These are phyloP conservation scores for Parnassius orleans DNA, from an alignment of 2,888 invertebrate genomes.

Conservation along the genomic window DNA sequence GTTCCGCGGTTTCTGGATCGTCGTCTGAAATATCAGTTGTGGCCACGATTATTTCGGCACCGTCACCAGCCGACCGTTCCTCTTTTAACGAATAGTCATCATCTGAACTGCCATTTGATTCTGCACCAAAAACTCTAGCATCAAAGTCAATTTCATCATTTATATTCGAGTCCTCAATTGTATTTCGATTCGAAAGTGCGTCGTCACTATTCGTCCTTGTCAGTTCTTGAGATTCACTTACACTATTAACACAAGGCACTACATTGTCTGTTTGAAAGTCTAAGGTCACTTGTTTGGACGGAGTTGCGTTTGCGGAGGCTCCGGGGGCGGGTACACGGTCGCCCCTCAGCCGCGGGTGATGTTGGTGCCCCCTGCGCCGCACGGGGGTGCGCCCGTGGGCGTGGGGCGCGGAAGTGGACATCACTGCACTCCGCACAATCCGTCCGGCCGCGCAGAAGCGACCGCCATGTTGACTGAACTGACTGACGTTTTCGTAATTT, in stretches of 20 bases:
- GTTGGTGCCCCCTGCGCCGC: constrained; percentile 87
- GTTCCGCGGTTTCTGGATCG: constrained; percentile 89
- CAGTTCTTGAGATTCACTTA: constrained; percentile 79
- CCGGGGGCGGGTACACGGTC: constrained; percentile 79
- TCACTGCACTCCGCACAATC: constrained; percentile 70
- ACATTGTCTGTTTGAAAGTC: constrained; percentile 68
- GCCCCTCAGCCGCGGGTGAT: constrained; percentile 86
- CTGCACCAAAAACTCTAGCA: constrained; percentile 53
- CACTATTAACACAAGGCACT: constrained; percentile 80
- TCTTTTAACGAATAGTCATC: constrained; percentile 71
- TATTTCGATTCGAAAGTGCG: constrained; percentile 77
- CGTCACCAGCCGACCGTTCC: constrained; percentile 70
- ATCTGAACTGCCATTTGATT: constrained; percentile 63
- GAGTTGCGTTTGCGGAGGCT: constrained; percentile 50
- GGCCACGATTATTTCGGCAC: constrained; percentile 62
- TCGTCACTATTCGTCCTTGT: constrained; percentile 80
- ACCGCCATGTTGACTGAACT: constrained; percentile 83
- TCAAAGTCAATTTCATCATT: constrained; percentile 67
- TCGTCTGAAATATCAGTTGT: constrained; percentile 78
- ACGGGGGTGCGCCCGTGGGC: constrained; percentile 81
- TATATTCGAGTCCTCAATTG: constrained; percentile 62
- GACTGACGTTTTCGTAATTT: constrained; percentile 45
- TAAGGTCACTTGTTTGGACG: constrained; percentile 76
- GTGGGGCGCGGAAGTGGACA: constrained; percentile 82
- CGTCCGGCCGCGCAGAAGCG: constrained; percentile 71